Evolutionary conservation across 2,888 invertebrate genomes (phyloP), one percentile per base, ranked within the genome.

Genomic region (Nomada goodeniana): DNA sequence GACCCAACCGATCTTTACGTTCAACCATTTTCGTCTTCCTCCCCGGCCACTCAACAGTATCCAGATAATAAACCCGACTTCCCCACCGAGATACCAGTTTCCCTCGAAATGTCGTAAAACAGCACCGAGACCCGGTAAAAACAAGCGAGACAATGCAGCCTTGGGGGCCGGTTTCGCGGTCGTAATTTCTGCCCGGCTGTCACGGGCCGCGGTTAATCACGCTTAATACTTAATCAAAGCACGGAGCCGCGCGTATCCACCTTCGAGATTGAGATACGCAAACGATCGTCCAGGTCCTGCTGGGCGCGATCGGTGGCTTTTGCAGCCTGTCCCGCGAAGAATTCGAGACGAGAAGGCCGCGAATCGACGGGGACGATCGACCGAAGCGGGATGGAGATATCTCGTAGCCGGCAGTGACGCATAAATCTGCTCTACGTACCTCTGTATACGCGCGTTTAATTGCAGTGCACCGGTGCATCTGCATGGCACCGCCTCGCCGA

Each of bases 181-280:
- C 67, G 60, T 60, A 60, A 60, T 53, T 80, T 67, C 63, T 61
- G 60, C n/a, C 59, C 26, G 47, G 42, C 80, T 60, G 80, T 80
- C 68, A 76, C 76, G 69, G 67, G 53, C 59, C 72, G 75, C 86
- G 76, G 80, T 88, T 84, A 89, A 89, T 89, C 88, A 82, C 63
- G 75, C 72, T 87, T 84, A 87, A 88, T 84, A 88, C 89, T 89
- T 89, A 90, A 89, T 89, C 89, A 86, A 89, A 83, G 80, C 71
- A 67, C 70, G 53, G 64, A 42, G 11, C 42, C 59, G 44, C 74
- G 60, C 74, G 80, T 71, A 74, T 67, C 84, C 87, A 79, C 79
- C 83, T 80, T 70, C 74, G 82, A 85, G 83, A 89, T 89, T 87
- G 89, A 90, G 90, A 89, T 89, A 85, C 88, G 89, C 81, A 50